phyloP scores from a whole-genome alignment of 2,113 vertebrate species.

The Telmatochromis brachygnathus region DNA sequence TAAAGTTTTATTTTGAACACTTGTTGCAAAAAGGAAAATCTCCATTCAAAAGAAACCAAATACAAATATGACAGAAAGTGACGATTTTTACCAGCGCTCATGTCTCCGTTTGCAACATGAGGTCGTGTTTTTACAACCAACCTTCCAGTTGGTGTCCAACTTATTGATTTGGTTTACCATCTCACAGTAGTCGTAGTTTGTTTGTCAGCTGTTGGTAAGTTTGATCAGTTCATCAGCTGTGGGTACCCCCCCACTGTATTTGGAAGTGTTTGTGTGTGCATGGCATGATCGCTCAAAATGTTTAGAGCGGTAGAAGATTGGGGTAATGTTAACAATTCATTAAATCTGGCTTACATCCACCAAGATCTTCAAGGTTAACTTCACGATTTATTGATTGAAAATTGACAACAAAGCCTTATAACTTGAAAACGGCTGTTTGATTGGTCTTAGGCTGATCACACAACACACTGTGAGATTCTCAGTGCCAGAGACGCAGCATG shows the following conservation, averaged over 20 bases:
- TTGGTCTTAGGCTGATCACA: neutral
- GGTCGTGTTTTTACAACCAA: neutral
- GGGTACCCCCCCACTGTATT: neutral
- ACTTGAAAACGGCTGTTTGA: neutral
- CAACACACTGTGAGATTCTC: neutral
- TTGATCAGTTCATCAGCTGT: neutral
- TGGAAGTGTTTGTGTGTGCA: neutral
- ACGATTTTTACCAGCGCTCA: neutral
- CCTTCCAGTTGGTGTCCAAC: neutral
- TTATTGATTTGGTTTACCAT: neutral
- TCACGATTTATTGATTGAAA: neutral
- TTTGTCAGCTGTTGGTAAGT: neutral
- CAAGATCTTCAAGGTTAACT: neutral
- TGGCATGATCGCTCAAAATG: neutral
- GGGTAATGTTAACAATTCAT: neutral
- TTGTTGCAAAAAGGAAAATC: neutral
- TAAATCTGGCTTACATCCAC: neutral
- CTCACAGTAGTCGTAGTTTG: neutral
- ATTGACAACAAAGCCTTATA: neutral
- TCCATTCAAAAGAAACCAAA: neutral
- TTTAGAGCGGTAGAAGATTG: neutral
- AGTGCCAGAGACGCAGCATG: fast-evolving
- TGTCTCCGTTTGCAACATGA: neutral
- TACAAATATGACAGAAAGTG: neutral
- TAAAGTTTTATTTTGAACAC: neutral